Conservation (phyloP, 2,113 vertebrate genomes). For the Pituophis catenifer region DNA sequence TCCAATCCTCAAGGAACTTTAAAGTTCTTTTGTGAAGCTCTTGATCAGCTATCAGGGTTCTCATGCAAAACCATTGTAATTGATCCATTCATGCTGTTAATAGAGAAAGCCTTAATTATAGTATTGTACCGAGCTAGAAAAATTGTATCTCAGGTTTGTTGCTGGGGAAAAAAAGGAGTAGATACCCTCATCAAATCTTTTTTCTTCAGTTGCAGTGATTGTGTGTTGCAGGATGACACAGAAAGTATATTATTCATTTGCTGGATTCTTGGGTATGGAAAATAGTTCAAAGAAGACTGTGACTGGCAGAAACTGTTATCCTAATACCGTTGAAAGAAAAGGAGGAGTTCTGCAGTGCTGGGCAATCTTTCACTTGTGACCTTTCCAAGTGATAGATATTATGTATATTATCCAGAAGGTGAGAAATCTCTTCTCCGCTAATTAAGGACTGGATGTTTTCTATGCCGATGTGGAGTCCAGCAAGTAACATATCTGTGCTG, state of each 20-base stretch:
- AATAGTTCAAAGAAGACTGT: background rate
- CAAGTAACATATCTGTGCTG: background rate
- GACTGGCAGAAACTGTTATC: background rate
- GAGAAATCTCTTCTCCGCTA: background rate
- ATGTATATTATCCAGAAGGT: background rate
- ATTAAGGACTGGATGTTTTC: background rate
- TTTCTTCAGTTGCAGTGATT: background rate
- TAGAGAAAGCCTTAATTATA: background rate
- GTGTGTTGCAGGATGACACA: background rate
- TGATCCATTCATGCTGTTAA: background rate
- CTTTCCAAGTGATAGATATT: background rate
- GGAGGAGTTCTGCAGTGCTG: too few relatives aligned
- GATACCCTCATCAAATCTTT: background rate
- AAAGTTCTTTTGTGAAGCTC: background rate
- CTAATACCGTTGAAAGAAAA: background rate
- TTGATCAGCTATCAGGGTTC: background rate
- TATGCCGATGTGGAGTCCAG: background rate
- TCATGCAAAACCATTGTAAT: background rate
- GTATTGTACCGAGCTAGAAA: background rate
- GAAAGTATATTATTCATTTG: background rate
- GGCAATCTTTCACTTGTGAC: background rate
- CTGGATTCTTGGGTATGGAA: background rate
- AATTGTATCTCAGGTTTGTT: background rate
- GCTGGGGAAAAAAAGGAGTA: background rate
- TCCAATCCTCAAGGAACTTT: background rate